Conservation (phyloP, 1,140 invertebrate genomes). For the Cherax destructor region DNA sequence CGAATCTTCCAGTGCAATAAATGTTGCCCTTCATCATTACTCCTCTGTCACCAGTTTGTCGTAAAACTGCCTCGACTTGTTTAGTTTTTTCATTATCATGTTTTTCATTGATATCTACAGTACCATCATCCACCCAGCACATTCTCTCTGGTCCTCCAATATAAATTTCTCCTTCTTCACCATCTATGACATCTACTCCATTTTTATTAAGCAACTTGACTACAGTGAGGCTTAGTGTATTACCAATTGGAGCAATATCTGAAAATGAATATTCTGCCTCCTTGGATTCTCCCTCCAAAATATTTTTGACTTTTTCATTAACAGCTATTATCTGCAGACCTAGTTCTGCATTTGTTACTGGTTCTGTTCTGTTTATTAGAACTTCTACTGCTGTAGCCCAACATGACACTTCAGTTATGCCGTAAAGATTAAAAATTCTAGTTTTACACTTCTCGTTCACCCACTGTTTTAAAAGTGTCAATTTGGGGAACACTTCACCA, state of each 20-base stretch:
- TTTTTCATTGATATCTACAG: not conserved
- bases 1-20: constrained; percentile 45
- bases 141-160: constrained; percentile 33
- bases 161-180: constrained; percentile 51
- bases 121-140: constrained; percentile 47
- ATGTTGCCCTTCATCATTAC: constrained; percentile 24
- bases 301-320: not conserved
- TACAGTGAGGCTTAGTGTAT: constrained; percentile 24
- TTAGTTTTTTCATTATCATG: not conserved
- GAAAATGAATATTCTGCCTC: not conserved
- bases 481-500: constrained; percentile 52
- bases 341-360: not conserved
- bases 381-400: constrained; percentile 48
- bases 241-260: constrained; percentile 31
- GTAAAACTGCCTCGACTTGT: constrained; percentile 1
- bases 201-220: constrained; percentile 26
- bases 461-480: constrained; percentile 7
- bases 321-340: not conserved
- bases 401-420: constrained; percentile 59
- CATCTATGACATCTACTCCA: constrained; percentile 17
- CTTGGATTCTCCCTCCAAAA: not conserved
- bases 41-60: constrained; percentile 48
- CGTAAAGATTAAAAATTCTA: constrained; percentile 59
- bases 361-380: not conserved
- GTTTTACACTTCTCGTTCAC: constrained; percentile 3